Evolutionary conservation across 2,888 invertebrate species (phyloP), one percentile per base, ranked within the genome.

Genomic region (Pristionchus exspectatus): DNA sequence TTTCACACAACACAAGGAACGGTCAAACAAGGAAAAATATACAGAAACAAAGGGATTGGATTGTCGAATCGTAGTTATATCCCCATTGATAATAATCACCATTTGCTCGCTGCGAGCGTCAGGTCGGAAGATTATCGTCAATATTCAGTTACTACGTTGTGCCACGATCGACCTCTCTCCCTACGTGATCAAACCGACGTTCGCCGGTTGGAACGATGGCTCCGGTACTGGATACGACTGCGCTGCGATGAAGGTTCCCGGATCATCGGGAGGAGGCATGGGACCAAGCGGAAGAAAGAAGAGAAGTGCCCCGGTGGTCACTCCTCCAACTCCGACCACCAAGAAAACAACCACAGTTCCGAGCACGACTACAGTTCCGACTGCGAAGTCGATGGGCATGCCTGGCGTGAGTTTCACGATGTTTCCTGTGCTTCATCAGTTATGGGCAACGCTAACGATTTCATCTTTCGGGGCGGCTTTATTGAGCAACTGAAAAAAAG

Each of bases 371-470:
- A 50, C 44, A 9, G 10, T 50, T 2, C 81, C 33, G n/a, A 81
- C 50, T 0, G 44, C 24, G n/a, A 81, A 81, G 27, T 24, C 50
- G 12, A 81, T 81, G 24, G 81, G n/a, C 24, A 85, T 59, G 30
- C 84, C 84, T 14, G 84, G 84, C 59, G 84, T 85, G 50, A 56
- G 84, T 38, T 59, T 18, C 38, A 7, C 12, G 2, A n/a, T n/a
- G 27, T 59, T 85, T 85, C 7, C 0, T 50, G 44, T 50, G 9
- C 44, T 50, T 38, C 38, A 38, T 38, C 38, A 3, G 44, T 50
- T 50, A 50, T 69, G 27, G 12, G 16, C 63, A 63, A 63, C 7
- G 38, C 38, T 38, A 5, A 50, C 3, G 44, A 50, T 50, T 50
- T 50, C 44, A 44, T 44, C 3, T 44, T 3, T 9, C 3, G 44